Base-by-base conservation (phyloP, 2,113 vertebrate genomes). In the Megalops atlanticus region DNA sequence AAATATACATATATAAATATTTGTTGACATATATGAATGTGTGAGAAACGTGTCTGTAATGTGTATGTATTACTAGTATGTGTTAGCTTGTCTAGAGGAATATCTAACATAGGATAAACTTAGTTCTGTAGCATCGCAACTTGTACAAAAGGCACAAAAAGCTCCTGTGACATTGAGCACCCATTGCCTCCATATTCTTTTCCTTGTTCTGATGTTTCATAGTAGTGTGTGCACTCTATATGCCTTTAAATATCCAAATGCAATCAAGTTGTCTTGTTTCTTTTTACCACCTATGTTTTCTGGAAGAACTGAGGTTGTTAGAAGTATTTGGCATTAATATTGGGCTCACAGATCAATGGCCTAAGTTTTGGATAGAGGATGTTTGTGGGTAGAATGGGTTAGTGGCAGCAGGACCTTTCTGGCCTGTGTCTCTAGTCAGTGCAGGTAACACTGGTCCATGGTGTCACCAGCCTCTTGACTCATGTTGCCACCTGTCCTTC, bases 1-100 rank as follows among this genome's bases (percentile, higher is more conserved):
- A 90, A 92, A 89, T 92, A 92, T 91, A 93, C 92, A 92, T 90
- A 91, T 92, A 93, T 91, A 90, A 92, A 92, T 82, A 88, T n/a
- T n/a, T 92, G 93, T 93, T 94, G 92, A 93, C 92, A 92, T 94
- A 93, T 94, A 94, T 94, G 93, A 94, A 94, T 94, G 92, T 94
- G 93, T 84, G 85, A 93, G 92, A 89, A 93, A 91, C 90, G 91
- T 92, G 89, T 91, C 85, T 92, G 87, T 91, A 89, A 90, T 70
- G 83, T 93, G 89, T 92, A 87, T 89, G 80, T 93, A 88, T 92
- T 77, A 87, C 91, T 86, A 80, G 88, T 91, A 83, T 79, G 79
- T 87, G 89, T 89, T 87, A 78, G 84, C 68, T 91, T 90, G 81
- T 58, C 82, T 88, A 87, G 89, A 88, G 40, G 77, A 84, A 76